These are phyloP conservation scores for Anabas testudineus DNA, from an alignment of 2,797 vertebrate genomes.

Conservation along the genomic window DNA sequence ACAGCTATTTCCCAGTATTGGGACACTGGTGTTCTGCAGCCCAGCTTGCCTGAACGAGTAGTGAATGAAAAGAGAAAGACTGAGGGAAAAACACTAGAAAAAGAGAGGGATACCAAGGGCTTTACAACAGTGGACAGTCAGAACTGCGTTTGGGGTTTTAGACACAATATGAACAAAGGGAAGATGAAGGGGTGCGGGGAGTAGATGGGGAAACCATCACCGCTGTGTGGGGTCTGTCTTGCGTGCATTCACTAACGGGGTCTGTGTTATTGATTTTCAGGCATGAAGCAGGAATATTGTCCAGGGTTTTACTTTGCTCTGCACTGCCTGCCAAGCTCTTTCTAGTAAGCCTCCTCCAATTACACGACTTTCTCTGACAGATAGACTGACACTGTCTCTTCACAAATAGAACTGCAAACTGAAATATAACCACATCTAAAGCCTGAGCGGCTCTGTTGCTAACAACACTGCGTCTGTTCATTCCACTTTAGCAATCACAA, in stretches of 20 bases:
- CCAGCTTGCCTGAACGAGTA: constrained; percentile 27
- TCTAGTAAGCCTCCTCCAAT: constrained; percentile 62
- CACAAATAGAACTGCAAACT: constrained; percentile 33
- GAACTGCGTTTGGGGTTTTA: constrained; percentile 46
- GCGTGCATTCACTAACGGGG: constrained; percentile 66
- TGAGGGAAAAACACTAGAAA: constrained; percentile 1
- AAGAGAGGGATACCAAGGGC: constrained; percentile 5
- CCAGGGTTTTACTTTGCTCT: constrained; percentile 72
- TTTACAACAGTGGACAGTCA: constrained; percentile 19
- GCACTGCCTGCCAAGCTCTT: constrained; percentile 74
- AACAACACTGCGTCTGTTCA: constrained; percentile 26
- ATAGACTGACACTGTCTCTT: constrained; percentile 44
- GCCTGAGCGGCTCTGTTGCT: constrained; percentile 13
- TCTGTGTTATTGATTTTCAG: constrained; percentile 83
- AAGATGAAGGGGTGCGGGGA: constrained; percentile 32
- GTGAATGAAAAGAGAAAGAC: constrained; percentile 50
- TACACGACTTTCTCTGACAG: constrained; percentile 52
- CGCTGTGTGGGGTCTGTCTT: constrained; percentile 80
- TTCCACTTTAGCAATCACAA: not conserved
- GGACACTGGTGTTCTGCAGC: constrained; percentile 42
- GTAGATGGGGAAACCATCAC: constrained; percentile 38
- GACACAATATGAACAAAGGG: constrained; percentile 39
- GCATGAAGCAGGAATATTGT: constrained; percentile 73
- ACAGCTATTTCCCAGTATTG: constrained; percentile 73
- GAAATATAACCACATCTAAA: constrained; percentile 10